Conservation (phyloP, 1,140 invertebrate genomes). For the Drosophila ogumai region DNA sequence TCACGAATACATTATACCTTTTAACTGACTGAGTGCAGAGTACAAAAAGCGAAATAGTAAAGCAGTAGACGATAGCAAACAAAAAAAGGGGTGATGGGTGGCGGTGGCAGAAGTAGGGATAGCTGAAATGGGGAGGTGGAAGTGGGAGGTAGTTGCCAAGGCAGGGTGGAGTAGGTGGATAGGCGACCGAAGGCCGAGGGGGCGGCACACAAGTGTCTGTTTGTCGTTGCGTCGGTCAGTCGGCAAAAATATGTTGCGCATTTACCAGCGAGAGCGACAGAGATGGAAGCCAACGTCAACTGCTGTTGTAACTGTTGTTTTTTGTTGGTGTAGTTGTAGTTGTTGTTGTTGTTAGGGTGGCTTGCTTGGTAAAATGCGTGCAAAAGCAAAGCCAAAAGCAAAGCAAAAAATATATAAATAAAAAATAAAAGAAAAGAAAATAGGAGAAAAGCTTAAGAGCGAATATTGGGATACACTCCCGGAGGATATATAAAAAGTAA, state of each 20-base stretch:
- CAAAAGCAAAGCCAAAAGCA: slow-evolving; percentile 47
- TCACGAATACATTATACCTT: not conserved
- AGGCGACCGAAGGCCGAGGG: slow-evolving; percentile 34
- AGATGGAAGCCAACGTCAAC: slow-evolving; percentile 28
- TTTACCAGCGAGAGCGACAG: slow-evolving; percentile 43
- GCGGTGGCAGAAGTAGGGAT: slow-evolving; percentile 8
- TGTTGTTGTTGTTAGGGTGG: slow-evolving; percentile 43
- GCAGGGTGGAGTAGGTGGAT: not conserved
- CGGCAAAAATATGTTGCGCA: slow-evolving; percentile 81
- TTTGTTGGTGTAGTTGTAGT: slow-evolving; percentile 19
- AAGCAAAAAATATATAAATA: slow-evolving; percentile 8
- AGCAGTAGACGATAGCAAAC: slow-evolving; percentile 51
- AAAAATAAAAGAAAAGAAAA: not conserved
- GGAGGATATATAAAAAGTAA: not conserved
- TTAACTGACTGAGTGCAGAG: not conserved
- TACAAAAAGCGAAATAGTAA: slow-evolving; percentile 65
- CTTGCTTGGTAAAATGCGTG: slow-evolving; percentile 65
- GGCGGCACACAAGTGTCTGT: slow-evolving; percentile 50
- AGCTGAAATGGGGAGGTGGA: not conserved
- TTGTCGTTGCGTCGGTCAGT: slow-evolving; percentile 63
- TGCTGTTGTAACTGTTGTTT: slow-evolving; percentile 77
- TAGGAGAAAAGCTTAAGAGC: not conserved
- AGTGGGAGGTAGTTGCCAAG: not conserved
- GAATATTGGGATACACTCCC: slow-evolving; percentile 25
- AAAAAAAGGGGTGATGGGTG: slow-evolving; percentile 14